phyloP scores from a whole-genome alignment of 2,888 invertebrate species.

The Melanchra persicariae region DNA sequence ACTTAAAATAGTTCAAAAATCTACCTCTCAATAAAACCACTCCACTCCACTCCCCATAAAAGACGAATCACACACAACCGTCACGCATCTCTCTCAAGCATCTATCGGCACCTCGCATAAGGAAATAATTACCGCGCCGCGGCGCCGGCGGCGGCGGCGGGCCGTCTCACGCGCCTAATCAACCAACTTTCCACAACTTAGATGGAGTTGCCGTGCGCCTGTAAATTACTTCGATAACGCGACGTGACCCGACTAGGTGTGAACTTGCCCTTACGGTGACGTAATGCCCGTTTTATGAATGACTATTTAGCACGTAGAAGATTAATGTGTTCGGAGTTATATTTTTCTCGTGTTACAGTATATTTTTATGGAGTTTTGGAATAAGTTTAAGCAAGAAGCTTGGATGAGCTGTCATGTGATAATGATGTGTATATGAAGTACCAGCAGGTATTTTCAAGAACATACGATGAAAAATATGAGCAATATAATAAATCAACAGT shows the following conservation, averaged over 20 bases:
- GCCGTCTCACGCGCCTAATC: slow-evolving; percentile 85
- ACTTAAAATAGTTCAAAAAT: too few species aligned
- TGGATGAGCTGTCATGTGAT: not conserved
- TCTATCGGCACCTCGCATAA: slow-evolving; percentile 49
- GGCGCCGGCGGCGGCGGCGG: slow-evolving; percentile 56
- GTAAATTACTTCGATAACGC: slow-evolving; percentile 84
- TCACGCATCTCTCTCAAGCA: slow-evolving; percentile 15
- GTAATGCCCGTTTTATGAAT: slow-evolving; percentile 58
- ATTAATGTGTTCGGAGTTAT: slow-evolving; percentile 46
- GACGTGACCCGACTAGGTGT: slow-evolving; percentile 82
- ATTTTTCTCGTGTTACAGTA: slow-evolving; percentile 19
- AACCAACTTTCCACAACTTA: slow-evolving; percentile 84
- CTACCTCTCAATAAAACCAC: not conserved
- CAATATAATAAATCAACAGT: too few species aligned
- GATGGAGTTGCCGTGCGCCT: slow-evolving; percentile 82
- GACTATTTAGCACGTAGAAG: slow-evolving; percentile 56
- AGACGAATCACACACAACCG: slow-evolving; percentile 29
- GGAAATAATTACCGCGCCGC: slow-evolving; percentile 74
- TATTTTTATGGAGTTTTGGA: slow-evolving; percentile 25
- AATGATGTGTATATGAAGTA: not conserved
- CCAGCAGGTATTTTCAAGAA: too few species aligned
- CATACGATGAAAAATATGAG: too few species aligned
- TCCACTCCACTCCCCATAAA: slow-evolving; percentile 19
- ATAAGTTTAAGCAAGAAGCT: slow-evolving; percentile 34
- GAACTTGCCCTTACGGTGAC: slow-evolving; percentile 72